Conservation (phyloP, 1,140 invertebrate genomes). For the Himalopsyche phryganea region DNA sequence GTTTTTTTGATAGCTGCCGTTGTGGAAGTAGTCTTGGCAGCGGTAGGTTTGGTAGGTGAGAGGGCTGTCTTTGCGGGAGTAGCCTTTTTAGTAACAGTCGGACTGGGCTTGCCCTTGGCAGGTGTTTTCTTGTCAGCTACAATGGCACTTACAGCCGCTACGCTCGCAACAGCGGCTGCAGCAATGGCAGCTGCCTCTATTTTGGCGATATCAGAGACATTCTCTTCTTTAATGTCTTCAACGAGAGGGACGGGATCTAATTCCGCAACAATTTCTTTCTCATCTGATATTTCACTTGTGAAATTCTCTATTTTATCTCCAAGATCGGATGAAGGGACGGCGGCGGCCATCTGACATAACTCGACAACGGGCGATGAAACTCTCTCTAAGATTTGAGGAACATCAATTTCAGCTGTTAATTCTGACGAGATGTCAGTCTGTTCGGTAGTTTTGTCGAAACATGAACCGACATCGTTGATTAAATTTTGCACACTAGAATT, state of each 20-base stretch:
- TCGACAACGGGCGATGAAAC: not conserved
- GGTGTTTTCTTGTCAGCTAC: conserved; percentile 23
- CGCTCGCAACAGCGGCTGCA: conserved; percentile 35
- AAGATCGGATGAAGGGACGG: not conserved
- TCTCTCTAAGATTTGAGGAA: no score
- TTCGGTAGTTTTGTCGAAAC: no score
- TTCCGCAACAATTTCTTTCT: not conserved
- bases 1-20: conserved; percentile 37
- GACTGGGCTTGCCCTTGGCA: conserved; percentile 37
- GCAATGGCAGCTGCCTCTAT: conserved; percentile 34
- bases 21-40: conserved; percentile 33
- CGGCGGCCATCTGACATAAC: not conserved
- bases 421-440: no score
- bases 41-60: conserved; percentile 34
- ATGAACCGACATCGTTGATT: no score
- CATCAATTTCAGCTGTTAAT: no score
- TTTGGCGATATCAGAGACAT: conserved; percentile 25
- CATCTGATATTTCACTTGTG: not conserved
- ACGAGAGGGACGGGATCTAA: not conserved
- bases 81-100: conserved; percentile 33
- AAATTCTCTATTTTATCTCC: not conserved
- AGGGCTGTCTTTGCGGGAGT: conserved; percentile 34
- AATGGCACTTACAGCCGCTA: conserved; percentile 34
- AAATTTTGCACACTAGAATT: no score
- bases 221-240: conserved; percentile 8